phyloP scores from a whole-genome alignment of 2,888 invertebrate genomes.

The Lasioglossum malachurum region DNA sequence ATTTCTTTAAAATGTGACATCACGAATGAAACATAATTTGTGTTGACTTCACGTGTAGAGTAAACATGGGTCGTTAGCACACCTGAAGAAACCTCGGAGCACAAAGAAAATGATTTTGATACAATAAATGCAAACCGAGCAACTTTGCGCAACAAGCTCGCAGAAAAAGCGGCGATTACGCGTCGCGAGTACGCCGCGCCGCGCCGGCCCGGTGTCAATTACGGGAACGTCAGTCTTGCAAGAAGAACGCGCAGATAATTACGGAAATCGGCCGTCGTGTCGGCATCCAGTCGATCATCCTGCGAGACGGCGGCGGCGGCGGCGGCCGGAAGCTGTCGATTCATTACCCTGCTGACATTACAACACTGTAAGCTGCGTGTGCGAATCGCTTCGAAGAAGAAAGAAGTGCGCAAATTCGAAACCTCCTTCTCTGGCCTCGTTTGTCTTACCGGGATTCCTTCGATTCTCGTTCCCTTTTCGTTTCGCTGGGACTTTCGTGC shows the following conservation, averaged over 20 bases:
- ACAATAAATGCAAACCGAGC: background rate
- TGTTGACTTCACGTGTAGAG: no score
- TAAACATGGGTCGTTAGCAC: no score
- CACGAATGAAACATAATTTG: no score
- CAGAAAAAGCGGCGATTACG: background rate
- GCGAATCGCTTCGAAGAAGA: background rate
- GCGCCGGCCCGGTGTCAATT: background rate
- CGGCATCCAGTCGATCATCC: conserved; percentile 49
- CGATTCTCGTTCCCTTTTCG: conserved; percentile 35
- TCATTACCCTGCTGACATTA: conserved; percentile 39
- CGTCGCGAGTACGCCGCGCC: background rate
- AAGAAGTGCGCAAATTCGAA: background rate
- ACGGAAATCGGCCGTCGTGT: conserved; percentile 45
- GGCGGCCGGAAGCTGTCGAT: conserved; percentile 52
- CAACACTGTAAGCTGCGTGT: background rate
- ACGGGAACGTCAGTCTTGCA: background rate
- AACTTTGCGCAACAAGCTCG: background rate
- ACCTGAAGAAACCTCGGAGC: no score
- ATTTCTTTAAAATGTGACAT: no score
- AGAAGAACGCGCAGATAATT: conserved; percentile 40
- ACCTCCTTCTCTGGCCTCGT: background rate
- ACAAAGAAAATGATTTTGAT: no score
- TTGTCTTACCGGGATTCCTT: background rate
- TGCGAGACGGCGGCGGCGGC: background rate
- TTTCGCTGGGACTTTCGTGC: conserved; percentile 65